Evolutionary conservation across 1,140 invertebrate species (phyloP).

Genomic region (Adoxophyes honmai): DNA sequence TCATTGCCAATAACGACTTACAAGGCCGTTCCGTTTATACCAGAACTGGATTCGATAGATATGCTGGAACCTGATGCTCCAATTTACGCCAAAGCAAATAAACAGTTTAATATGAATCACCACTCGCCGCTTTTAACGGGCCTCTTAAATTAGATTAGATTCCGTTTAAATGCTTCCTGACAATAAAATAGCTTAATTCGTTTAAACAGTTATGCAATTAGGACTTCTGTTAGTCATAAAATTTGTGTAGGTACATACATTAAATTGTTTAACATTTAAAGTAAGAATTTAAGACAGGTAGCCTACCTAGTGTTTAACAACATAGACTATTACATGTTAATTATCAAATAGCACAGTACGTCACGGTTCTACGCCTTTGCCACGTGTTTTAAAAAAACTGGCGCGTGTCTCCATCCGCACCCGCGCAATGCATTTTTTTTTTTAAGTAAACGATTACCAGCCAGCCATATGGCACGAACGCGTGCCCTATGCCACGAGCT

Average conservation of each 20-base stretch:
- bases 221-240: no score
- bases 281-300: no score
- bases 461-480: conserved; percentile 49
- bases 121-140: no score
- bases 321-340: no score
- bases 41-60: conserved; percentile 15
- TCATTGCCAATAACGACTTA: conserved; percentile 34
- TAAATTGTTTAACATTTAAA: no score
- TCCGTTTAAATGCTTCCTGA: no score
- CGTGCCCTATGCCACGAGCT: conserved; percentile 30
- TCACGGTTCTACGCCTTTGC: conserved; percentile 3
- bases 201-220: no score
- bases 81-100: neutral
- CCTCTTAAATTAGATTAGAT: no score
- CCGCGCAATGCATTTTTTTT: conserved; percentile 30
- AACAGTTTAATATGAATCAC: neutral
- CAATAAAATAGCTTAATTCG: neutral
- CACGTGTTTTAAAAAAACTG: conserved; percentile 30
- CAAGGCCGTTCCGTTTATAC: conserved; percentile 37
- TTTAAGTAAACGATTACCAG: conserved; percentile 28
- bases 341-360: neutral
- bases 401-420: conserved; percentile 39
- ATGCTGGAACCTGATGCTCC: neutral
- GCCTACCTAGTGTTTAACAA: no score
- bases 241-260: no score